phyloP scores from a whole-genome alignment of 2,797 vertebrate species.

The Falco rusticolus region DNA sequence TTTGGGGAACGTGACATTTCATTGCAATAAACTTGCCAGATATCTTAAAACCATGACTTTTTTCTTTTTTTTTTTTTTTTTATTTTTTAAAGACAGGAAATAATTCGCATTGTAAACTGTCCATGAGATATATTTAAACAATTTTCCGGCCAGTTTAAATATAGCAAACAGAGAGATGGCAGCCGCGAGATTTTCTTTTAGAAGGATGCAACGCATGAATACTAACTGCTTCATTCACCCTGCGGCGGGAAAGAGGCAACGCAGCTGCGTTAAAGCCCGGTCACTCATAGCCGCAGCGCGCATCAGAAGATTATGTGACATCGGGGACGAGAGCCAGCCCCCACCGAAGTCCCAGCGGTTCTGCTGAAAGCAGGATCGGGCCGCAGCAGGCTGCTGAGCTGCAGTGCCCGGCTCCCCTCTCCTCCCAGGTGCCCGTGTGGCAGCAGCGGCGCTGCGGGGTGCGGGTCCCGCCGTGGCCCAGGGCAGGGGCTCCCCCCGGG shows the following conservation, averaged over 20 bases:
- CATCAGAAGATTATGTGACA: not conserved
- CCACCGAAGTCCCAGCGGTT: accelerated
- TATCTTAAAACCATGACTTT: not conserved
- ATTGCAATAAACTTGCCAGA: slow-evolving; percentile 27
- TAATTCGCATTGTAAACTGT: slow-evolving; percentile 33
- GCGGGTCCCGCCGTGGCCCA: not conserved
- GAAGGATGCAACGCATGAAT: not conserved
- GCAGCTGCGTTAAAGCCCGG: not conserved
- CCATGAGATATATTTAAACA: slow-evolving; percentile 34
- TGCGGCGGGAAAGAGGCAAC: not conserved
- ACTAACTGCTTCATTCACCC: not conserved
- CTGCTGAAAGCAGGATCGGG: not conserved
- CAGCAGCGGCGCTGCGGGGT: not conserved
- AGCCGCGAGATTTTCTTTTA: not conserved
- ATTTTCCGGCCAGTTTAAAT: slow-evolving; percentile 16
- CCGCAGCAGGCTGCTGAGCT: not conserved
- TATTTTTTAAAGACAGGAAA: slow-evolving; percentile 38
- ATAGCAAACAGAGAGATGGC: not conserved
- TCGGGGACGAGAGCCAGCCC: not conserved
- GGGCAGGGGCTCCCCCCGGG: not conserved
- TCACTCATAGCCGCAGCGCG: not conserved
- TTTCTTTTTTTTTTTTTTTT: not conserved
- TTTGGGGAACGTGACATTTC: slow-evolving; percentile 20
- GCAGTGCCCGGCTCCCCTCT: not conserved
- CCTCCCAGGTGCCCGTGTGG: not conserved